Evolutionary conservation across 2,113 vertebrate genomes (phyloP), one percentile per base, ranked within the genome.

Genomic region (Orcinus orca): DNA sequence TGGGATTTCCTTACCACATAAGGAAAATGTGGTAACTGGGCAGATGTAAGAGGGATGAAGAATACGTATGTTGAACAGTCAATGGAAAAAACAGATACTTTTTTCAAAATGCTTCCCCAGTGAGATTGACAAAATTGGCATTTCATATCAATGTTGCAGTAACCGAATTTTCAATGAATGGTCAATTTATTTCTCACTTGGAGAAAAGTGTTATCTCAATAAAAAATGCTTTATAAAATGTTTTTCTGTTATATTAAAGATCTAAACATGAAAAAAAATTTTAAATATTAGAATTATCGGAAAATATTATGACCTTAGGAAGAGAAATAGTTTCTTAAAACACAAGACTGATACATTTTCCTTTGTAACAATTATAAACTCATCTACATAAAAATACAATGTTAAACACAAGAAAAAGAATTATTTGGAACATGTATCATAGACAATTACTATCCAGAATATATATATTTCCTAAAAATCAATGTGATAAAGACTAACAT

Each of bases 41-140:
- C 6, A 70, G 5, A 20, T 26, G 1, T 53, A 12, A 17, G 10
- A 86, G 15, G 13, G 18, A 58, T 26, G 25, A 50, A 63, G 8
- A 76, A 67, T 47, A 44, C 13, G 0, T 12, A 63, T 62, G 8
- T n/a, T 82, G 26, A 80, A 5, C 1, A 71, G 1, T 25, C 6
- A 36, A 8, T 71, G 44, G 21, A 21, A 25, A 53, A 86, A 82
- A 17, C 1, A 36, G 17, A 67, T 60, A 4, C 3, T 26, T 47
- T 65, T 86, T 90, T 60, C 55, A 93, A 79, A 96, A 83, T 65
- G 18, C 36, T 82, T 95, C 95, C 47, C 18, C 10, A 50, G 4
- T 89, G 11, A 50, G 20, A 44, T 3, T 29, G 71, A 50, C 58
- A 77, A 50, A 63, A 63, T 18, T 65, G 31, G 41, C 23, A 9